These are phyloP conservation scores for Drosophila kanapiae DNA, from an alignment of 1,140 invertebrate genomes.

Conservation along the genomic window DNA sequence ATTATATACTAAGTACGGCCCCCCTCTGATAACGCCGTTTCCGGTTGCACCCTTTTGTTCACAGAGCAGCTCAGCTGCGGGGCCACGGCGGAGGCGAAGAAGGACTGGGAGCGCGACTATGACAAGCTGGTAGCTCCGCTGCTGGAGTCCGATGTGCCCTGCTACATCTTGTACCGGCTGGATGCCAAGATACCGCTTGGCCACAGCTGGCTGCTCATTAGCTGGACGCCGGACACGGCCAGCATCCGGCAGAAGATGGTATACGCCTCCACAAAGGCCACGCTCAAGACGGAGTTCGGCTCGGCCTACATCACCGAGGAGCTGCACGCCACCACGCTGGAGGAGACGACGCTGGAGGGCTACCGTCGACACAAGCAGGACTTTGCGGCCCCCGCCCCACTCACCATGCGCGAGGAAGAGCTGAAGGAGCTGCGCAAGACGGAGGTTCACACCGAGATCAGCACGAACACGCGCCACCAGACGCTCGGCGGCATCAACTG, in stretches of 20 bases:
- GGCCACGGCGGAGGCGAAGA: constrained; percentile 88
- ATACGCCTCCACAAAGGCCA: constrained; percentile 99
- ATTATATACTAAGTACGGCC: constrained; percentile 32
- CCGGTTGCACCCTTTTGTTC: constrained; percentile 20
- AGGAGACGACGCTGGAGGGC: constrained; percentile 93
- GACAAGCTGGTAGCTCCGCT: constrained; percentile 91
- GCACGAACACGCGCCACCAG: constrained; percentile 94
- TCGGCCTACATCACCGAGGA: constrained; percentile 93
- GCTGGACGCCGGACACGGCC: constrained; percentile 97
- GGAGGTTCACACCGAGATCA: constrained; percentile 92
- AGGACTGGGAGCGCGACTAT: constrained; percentile 95
- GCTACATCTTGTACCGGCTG: constrained; percentile 96
- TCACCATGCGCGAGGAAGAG: constrained; percentile 96
- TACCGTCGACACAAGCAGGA: constrained; percentile 92
- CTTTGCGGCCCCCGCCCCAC: constrained; percentile 92
- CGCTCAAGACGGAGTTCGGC: constrained; percentile 97
- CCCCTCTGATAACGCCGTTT: constrained; percentile 37
- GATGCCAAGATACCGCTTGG: constrained; percentile 92
- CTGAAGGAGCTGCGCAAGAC: constrained; percentile 92
- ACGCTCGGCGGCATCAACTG: constrained; percentile 96
- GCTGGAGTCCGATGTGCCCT: constrained; percentile 95
- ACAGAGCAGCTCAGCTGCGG: constrained; percentile 92
- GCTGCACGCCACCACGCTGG: constrained; percentile 86
- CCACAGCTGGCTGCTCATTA: constrained; percentile 97
- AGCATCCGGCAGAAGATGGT: constrained; percentile 98